Evolutionary conservation across 2,113 vertebrate species (phyloP), one percentile per base, ranked within the genome.

Genomic region (Lates calcarifer): DNA sequence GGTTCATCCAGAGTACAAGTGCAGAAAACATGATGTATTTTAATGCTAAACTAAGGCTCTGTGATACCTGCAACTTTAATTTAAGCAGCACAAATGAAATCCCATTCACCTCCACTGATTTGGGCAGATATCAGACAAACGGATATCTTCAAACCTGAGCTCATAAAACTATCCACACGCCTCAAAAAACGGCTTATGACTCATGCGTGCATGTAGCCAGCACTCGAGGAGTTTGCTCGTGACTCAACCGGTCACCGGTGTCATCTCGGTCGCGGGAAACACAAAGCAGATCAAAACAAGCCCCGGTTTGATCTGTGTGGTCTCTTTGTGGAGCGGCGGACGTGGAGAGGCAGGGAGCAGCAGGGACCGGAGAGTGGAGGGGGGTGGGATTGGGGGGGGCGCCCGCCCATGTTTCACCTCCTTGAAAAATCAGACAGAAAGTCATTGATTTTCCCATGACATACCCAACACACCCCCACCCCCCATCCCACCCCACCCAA

Each of bases 381-480:
- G n/a, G n/a, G n/a, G n/a, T n/a, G n/a, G n/a, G n/a, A n/a, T n/a
- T n/a, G 26, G 33, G 51, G 64, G 63, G 66, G 66, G 65, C 10
- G 80, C 70, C 66, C 87, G 83, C 74, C 74, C 37, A 2, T 41
- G 87, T 82, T 88, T 47, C 1, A 69, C 73, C 65, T 91, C 90
- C 93, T 82, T 75, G 20, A 86, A 86, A 89, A 91, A 94, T 83
- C 91, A 90, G 91, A 92, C 93, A 90, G 89, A 94, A 60, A 93
- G 90, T 81, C 67, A 95, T 96, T 89, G 95, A 95, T 95, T 93
- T 94, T 89, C 82, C 86, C 77, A 67, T 92, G 92, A 91, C 91
- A 88, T 76, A 66, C 83, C 88, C 84, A 80, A 55, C 89, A n/a
- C n/a, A n/a, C 88, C 82, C 47, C 79, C 77, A 63, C 66, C 47